Base-by-base conservation (phyloP, 2,888 invertebrate species). In the Tetanocera ferruginea region DNA sequence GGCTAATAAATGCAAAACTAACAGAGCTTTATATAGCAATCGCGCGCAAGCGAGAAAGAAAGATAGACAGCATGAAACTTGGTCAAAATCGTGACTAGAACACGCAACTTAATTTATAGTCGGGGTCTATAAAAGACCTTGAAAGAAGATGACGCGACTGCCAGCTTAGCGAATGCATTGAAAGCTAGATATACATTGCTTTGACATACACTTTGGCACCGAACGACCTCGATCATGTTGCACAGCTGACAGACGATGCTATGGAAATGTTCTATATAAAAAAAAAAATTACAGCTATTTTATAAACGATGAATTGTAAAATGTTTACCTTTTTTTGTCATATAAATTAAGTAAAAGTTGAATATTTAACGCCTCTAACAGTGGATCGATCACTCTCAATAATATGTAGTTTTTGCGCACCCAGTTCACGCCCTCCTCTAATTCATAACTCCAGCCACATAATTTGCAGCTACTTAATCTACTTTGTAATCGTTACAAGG, bases 401-500 rank as follows among this genome's bases (percentile, higher is more conserved):
- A 23, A 60, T 23, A 17, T 4, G 5, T 28, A 60, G 57, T 23
- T 60, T 28, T 28, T 49, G 49, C 55, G 55, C 57, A 25, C 19
- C n/a, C 43, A 43, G 14, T 60, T 28, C 28, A 23, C 60, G 25
- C 25, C 23, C 11, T 60, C 25, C 23, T 60, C 28, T 60, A 60
- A 60, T 60, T 60, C 28, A 28, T 25, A 28, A 28, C 17, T 31
- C n/a, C 34, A 66, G 17, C 31, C 43, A 8, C 49, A 25, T 28
- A 69, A 55, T 72, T 60, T 60, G 57, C 57, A 60, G 57, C 57
- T 28, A 60, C 57, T 60, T 28, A 60, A 60, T 25, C 43, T 43
- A 43, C 51, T 43, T 31, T 19, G 23, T 67, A 67, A 67, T 67
- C 67, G 28, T 69, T 28, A 14, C 69, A 69, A 69, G 69, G 69